phyloP scores from a whole-genome alignment of 2,888 invertebrate species.

The Saturnia japonica region DNA sequence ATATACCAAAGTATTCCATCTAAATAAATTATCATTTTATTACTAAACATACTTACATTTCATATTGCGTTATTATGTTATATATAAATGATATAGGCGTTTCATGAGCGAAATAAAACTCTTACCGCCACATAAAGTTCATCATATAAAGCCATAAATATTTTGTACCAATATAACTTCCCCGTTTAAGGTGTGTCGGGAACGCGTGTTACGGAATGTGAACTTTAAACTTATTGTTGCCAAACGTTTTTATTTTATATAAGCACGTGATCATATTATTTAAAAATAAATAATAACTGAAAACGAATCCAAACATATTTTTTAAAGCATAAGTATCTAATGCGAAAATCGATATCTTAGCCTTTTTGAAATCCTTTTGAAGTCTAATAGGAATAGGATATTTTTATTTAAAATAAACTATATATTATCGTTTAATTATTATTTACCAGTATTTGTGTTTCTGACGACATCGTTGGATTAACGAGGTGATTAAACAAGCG shows the following conservation, averaged over 20 bases:
- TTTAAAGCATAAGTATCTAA: not conserved
- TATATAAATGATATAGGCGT: conserved; percentile 54
- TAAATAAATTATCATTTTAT: conserved; percentile 49
- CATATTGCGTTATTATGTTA: conserved; percentile 50
- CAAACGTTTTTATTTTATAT: conserved; percentile 26
- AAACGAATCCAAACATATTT: not conserved
- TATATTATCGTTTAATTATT: conserved; percentile 17
- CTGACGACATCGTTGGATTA: conserved; percentile 48
- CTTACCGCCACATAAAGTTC: conserved; percentile 75
- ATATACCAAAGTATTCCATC: conserved; percentile 8
- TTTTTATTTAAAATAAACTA: not conserved
- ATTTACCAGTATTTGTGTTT: conserved; percentile 37
- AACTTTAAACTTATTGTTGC: conserved; percentile 45
- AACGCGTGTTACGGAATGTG: conserved; percentile 44
- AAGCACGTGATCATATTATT: conserved; percentile 4
- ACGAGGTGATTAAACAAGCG: conserved; percentile 58
- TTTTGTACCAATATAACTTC: conserved; percentile 68
- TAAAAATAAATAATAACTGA: not conserved
- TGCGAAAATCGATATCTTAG: not conserved
- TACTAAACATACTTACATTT: conserved; percentile 46
- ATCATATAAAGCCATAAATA: conserved; percentile 74
- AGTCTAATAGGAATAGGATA: not conserved
- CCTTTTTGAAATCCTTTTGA: not conserved
- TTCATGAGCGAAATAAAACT: conserved; percentile 70
- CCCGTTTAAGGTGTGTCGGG: conserved; percentile 45